Conservation (phyloP, 2,797 vertebrate genomes). For the Channallabes apus region DNA sequence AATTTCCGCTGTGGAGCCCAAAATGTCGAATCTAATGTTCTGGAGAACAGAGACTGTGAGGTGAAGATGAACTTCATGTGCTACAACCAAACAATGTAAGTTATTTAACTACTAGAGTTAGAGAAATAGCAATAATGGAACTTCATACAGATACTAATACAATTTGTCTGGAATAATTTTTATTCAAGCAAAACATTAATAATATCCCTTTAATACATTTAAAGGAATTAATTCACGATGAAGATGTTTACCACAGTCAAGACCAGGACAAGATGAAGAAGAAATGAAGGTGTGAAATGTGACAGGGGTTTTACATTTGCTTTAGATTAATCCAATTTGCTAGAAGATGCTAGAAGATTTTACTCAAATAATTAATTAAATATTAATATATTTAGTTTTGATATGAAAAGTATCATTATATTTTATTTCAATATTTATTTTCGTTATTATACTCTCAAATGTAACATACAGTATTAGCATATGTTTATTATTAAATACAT, state of each 20-base stretch:
- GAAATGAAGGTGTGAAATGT: not conserved
- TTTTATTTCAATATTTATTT: not conserved
- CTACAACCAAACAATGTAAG: not conserved
- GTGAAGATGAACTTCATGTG: constrained; percentile 16
- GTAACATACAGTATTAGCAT: not conserved
- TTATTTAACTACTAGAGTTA: not conserved
- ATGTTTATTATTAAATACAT: no score
- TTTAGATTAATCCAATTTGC: not conserved
- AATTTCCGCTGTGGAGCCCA: not conserved
- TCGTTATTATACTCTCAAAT: not conserved
- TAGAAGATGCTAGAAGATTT: not conserved
- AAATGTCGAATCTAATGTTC: not conserved
- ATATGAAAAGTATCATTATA: not conserved
- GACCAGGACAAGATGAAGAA: constrained; percentile 1
- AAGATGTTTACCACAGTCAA: not conserved
- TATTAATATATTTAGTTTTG: not conserved
- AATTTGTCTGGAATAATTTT: no score
- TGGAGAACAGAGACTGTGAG: constrained; percentile 11
- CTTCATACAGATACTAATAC: not conserved
- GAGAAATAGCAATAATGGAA: not conserved
- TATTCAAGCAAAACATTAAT: not conserved
- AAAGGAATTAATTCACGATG: not conserved
- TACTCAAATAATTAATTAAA: not conserved
- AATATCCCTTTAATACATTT: not conserved
- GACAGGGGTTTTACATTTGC: not conserved